Conservation (phyloP, 1,140 invertebrate species). For the Centruroides sculpturatus region DNA sequence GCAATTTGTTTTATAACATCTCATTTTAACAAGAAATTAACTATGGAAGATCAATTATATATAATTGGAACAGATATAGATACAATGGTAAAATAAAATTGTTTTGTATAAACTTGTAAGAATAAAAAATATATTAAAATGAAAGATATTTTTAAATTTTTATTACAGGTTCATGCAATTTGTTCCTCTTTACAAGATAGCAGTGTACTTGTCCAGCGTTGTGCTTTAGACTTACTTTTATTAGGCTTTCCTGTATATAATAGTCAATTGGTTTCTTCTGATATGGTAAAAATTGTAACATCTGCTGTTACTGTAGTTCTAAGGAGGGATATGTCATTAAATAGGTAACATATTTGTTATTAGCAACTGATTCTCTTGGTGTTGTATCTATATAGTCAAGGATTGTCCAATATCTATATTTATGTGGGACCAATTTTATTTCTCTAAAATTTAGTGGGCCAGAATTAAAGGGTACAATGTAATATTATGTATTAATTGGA, state of each 20-base stretch:
- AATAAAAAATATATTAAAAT: too few relatives aligned
- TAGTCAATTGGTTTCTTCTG: conserved; percentile 51
- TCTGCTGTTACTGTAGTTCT: conserved; percentile 30
- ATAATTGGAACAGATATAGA: conserved; percentile 75
- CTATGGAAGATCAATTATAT: conserved; percentile 69
- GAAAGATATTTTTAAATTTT: too few relatives aligned
- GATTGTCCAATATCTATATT: too few relatives aligned
- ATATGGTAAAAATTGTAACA: conserved; percentile 61
- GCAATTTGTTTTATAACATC: conserved; percentile 65
- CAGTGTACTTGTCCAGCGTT: conserved; percentile 70
- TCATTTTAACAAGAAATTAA: conserved; percentile 66
- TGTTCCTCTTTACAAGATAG: conserved; percentile 61
- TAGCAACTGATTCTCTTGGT: not conserved
- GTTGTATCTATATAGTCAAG: not conserved
- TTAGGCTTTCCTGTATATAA: conserved; percentile 76
- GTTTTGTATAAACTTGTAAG: too few relatives aligned
- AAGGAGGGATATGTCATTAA: too few relatives aligned
- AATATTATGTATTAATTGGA: too few relatives aligned
- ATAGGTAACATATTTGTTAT: conserved; percentile 20
- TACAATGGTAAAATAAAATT: conserved; percentile 56
- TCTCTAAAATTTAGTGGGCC: too few relatives aligned
- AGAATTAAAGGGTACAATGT: too few relatives aligned
- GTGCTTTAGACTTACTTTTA: conserved; percentile 67
- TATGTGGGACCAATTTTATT: too few relatives aligned
- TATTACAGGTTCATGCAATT: conserved; percentile 42